These are phyloP conservation scores for Drosophila paranaensis DNA, from an alignment of 2,888 invertebrate genomes.

Conservation along the genomic window DNA sequence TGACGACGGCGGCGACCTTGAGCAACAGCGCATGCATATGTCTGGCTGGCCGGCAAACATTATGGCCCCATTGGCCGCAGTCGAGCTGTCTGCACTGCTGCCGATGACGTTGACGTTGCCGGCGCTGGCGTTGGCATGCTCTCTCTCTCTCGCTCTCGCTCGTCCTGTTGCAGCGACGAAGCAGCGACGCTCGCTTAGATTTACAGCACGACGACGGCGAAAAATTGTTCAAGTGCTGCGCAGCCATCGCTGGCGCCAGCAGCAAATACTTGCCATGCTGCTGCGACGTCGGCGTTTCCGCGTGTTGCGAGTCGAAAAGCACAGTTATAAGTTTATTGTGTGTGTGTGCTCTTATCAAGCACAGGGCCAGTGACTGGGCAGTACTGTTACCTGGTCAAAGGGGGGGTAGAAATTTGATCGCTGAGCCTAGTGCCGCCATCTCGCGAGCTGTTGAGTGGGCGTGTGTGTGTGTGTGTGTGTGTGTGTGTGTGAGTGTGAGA, in stretches of 20 bases:
- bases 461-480: slow-evolving; percentile 12
- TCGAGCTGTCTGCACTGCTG: slow-evolving; percentile 56
- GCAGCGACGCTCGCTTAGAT: slow-evolving; percentile 35
- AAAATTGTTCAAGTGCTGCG: slow-evolving; percentile 40
- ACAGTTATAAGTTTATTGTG: slow-evolving; percentile 42
- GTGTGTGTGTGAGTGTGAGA: slow-evolving; percentile 8
- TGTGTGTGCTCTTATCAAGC: slow-evolving; percentile 36
- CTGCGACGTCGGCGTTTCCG: slow-evolving; percentile 56
- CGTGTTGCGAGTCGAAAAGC: slow-evolving; percentile 55
- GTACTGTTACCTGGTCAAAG: background rate
- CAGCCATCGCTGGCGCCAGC: slow-evolving; percentile 45
- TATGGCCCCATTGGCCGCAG: slow-evolving; percentile 37
- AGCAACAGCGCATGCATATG: slow-evolving; percentile 42
- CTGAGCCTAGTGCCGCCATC: slow-evolving; percentile 39
- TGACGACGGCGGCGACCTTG: slow-evolving; percentile 46
- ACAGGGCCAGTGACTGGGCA: slow-evolving; percentile 14
- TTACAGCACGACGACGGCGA: slow-evolving; percentile 33
- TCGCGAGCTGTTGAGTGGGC: slow-evolving; percentile 44
- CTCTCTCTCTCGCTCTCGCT: slow-evolving; percentile 12
- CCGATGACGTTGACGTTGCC: slow-evolving; percentile 14
- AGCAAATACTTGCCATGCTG: slow-evolving; percentile 51
- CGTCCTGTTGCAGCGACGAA: slow-evolving; percentile 15
- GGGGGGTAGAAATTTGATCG: slow-evolving; percentile 48
- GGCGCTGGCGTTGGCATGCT: slow-evolving; percentile 30
- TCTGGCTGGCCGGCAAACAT: slow-evolving; percentile 39